Evolutionary conservation across 2,888 invertebrate species (phyloP).

Genomic region (Drosophila mulleri): DNA sequence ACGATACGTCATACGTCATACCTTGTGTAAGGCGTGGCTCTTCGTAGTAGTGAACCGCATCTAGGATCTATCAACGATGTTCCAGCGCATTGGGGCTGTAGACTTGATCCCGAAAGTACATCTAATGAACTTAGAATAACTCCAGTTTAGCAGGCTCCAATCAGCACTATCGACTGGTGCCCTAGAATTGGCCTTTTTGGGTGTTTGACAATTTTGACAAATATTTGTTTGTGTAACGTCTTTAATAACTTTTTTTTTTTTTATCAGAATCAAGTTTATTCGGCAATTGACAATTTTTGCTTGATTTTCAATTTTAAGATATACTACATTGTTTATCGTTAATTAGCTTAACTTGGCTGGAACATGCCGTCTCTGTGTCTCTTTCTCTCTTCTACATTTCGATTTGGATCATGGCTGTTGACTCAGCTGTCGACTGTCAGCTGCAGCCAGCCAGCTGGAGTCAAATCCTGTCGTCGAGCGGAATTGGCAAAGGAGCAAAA

Average conservation of each 20-base stretch:
- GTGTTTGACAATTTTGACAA: constrained; percentile 4
- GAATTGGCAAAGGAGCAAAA: constrained; percentile 35
- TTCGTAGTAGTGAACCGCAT: not conserved
- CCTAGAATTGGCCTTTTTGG: not conserved
- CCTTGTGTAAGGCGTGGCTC: not conserved
- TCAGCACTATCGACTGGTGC: not conserved
- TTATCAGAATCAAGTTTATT: not conserved
- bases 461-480: constrained; percentile 21
- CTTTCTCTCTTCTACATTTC: constrained; percentile 2
- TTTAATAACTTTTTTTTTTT: not conserved
- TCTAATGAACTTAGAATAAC: not conserved
- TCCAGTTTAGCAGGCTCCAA: not conserved
- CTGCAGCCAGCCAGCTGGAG: constrained; percentile 18
- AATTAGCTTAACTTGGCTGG: not conserved
- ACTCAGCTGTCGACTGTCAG: constrained; percentile 32
- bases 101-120: not conserved
- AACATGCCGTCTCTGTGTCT: not conserved
- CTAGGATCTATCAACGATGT: not conserved
- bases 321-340: too few species aligned
- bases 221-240: not conserved
- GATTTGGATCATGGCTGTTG: constrained; percentile 11
- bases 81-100: not conserved
- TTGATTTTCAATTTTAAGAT: not conserved
- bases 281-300: not conserved
- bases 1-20: not conserved